Base-by-base conservation (phyloP, 2,888 invertebrate genomes). In the Drosophila anomelani region DNA sequence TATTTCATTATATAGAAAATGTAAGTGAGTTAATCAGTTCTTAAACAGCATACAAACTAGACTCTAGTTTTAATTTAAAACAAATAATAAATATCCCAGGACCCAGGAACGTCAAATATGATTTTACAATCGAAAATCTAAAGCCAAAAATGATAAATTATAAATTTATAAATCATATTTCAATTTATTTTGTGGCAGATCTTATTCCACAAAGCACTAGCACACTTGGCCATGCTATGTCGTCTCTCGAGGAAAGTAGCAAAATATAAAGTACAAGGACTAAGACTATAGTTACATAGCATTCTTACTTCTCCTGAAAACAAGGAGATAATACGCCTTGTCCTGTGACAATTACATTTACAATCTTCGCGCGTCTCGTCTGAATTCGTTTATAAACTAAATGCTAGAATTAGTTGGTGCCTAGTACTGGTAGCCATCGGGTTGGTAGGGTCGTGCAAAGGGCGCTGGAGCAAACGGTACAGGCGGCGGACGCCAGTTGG, bases 401-500 rank as follows among this genome's bases (percentile, higher is more conserved):
- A 17, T 39, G 23, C 49, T 61, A 72, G 51, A 38, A 39, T 77
- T 83, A 91, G 82, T 91, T 91, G 54, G 53, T 36, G 17, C 44
- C 77, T 84, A 91, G 83, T 91, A 91, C 73, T 91, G 92, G 64
- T 91, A 91, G 66, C 84, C 81, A 60, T 91, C 85, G 9, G 92
- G 77, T 67, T 90, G 76, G 20, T 90, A 92, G 26, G 95, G 95
- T 78, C 95, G 94, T 43, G 95, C 95, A 8, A 95, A 95, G 75
- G 95, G 95, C 17, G 95, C 95, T 75, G 95, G 94, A 46, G 93
- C 93, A 17, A 81, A 83, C 3, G 95, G 94, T 1, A 95, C 95
- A 0, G 95, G 95, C 54, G 95, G 95, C 39, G 95, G 95, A 66
- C 95, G 93, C 95, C 95, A 95, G 26, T 94, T 94, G 0, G 95